phyloP scores from a whole-genome alignment of 1,140 invertebrate species.

The Drosophila setifemur region DNA sequence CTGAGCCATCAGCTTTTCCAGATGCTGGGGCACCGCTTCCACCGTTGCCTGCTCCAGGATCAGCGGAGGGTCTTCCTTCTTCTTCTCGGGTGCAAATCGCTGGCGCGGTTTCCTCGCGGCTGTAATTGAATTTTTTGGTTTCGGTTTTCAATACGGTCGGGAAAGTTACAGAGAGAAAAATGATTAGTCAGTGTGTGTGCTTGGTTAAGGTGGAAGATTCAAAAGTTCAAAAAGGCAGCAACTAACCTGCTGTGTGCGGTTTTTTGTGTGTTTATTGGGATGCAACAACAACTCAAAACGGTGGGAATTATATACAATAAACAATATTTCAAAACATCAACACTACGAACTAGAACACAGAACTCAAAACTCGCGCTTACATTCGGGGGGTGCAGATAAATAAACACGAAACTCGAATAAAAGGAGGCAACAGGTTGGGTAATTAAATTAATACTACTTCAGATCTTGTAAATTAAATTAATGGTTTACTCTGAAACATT shows the following conservation, averaged over 20 bases:
- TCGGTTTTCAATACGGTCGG: constrained; percentile 1
- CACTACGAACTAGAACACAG: constrained; percentile 17
- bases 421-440: neutral
- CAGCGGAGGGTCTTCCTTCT: constrained; percentile 23
- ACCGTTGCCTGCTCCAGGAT: constrained; percentile 53
- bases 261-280: constrained; percentile 22
- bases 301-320: constrained; percentile 30
- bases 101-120: constrained; percentile 2
- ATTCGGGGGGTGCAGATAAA: neutral
- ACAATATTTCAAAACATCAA: constrained; percentile 9
- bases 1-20: constrained; percentile 38
- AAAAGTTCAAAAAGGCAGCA: constrained; percentile 8
- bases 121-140: constrained; percentile 49
- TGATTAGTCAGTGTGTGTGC: constrained; percentile 20
- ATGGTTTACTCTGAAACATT: neutral
- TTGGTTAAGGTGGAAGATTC: constrained; percentile 1
- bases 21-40: constrained; percentile 45
- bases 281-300: constrained; percentile 28
- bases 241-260: constrained; percentile 29
- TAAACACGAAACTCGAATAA: constrained; percentile 1
- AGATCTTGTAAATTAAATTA: neutral
- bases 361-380: constrained; percentile 21
- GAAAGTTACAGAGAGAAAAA: neutral
- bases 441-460: no score
- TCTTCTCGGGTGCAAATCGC: neutral